phyloP scores from a whole-genome alignment of 2,797 vertebrate genomes.

The Clarias fuscus region DNA sequence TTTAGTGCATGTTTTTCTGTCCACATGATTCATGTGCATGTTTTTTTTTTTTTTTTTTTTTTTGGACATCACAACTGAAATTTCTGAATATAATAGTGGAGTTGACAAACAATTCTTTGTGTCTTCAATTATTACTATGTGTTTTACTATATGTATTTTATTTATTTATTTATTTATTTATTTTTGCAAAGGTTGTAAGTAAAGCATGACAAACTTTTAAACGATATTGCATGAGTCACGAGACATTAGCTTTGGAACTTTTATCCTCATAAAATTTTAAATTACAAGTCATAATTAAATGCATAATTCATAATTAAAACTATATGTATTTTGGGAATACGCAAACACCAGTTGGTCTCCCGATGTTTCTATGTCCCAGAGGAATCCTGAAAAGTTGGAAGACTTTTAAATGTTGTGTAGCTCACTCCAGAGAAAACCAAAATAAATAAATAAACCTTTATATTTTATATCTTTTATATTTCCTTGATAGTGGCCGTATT shows the following conservation, averaged over 20 bases:
- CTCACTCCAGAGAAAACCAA: background rate
- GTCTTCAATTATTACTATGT: background rate
- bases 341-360: background rate
- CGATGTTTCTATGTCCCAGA: background rate
- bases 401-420: background rate
- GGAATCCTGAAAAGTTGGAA: conserved; percentile 12
- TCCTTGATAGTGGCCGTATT: background rate
- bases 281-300: background rate
- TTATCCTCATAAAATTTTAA: background rate
- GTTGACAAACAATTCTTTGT: background rate
- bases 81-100: background rate
- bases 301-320: background rate
- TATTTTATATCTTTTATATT: too few species aligned
- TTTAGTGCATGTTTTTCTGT: background rate
- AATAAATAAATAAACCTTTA: background rate
- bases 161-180: too few species aligned
- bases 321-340: background rate
- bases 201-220: background rate
- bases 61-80: background rate
- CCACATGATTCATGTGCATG: background rate
- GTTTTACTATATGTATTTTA: background rate
- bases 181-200: background rate
- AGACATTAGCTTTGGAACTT: background rate
- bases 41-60: background rate
- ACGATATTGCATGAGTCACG: background rate